Evolutionary conservation across 2,113 vertebrate genomes (phyloP), one percentile per base, ranked within the genome.

Genomic region (Ranitomeya imitator): DNA sequence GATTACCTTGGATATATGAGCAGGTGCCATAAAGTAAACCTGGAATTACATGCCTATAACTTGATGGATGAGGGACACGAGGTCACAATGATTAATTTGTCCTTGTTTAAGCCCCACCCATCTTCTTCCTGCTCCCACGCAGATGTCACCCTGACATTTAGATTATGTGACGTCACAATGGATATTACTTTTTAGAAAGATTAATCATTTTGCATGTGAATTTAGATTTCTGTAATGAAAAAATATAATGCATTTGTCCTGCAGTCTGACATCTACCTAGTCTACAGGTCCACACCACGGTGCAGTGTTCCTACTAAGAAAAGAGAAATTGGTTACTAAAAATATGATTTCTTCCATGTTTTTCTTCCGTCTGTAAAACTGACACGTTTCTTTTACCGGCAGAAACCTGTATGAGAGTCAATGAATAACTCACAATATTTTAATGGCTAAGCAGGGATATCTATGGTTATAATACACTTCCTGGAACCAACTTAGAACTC

Each of bases 61-160:
- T 52, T 65, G 73, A 86, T 45, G 37, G 73, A 78, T 77, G 51
- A 57, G 23, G 63, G 71, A 77, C 71, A 78, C 13, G 59, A 61
- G 26, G 85, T 86, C 85, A 86, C 45, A 52, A n/a, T 77, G 21
- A 78, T 86, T 79, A 79, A 63, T 78, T 65, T 23, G 60, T 78
- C 74, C 74, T 77, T 65, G 59, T 67, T 65, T 21, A 79, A 51
- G 60, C 85, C 74, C 57, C 59, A 79, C 74, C 85, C 63, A 78
- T 79, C 59, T 52, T 76, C 21, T 77, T 86, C 76, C 85, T 86
- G 74, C 37, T 86, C 60, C 71, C n/a, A 63, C 12, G 60, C 37
- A 61, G 55, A 86, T 86, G 60, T 86, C 74, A 63, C 74, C 31
- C 37, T 65, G 85, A 78, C 73, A 78, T 78, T 76, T 78, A 74